phyloP scores from a whole-genome alignment of 1,140 invertebrate species.

The Cotesia vestalis region DNA sequence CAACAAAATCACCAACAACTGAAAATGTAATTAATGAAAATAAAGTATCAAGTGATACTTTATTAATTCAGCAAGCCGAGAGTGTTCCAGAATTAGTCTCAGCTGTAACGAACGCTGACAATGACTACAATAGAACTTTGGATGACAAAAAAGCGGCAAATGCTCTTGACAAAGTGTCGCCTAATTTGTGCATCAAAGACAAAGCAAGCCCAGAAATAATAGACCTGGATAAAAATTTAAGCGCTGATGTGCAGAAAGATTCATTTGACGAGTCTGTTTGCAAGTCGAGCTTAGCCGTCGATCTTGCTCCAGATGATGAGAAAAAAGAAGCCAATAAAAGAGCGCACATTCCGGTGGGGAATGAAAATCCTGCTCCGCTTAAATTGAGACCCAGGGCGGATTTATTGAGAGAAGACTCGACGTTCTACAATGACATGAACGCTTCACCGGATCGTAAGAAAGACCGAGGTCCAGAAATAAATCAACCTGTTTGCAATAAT shows the following conservation, averaged over 20 bases:
- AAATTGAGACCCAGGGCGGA: constrained; percentile 46
- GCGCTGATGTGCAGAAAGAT: not conserved
- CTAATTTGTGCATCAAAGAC: not conserved
- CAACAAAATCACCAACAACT: not conserved
- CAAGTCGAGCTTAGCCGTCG: not conserved
- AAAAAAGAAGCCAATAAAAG: constrained; percentile 50
- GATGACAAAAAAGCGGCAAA: not conserved
- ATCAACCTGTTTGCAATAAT: constrained; percentile 2
- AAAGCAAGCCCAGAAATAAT: not conserved
- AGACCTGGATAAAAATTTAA: not conserved
- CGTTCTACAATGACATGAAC: constrained; percentile 27
- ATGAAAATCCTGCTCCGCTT: constrained; percentile 47
- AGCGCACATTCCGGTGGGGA: constrained; percentile 36
- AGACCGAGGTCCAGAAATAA: not conserved
- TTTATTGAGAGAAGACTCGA: constrained; percentile 9
- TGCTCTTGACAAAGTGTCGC: not conserved
- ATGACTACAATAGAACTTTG: not conserved
- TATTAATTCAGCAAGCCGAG: not conserved
- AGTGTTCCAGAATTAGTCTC: not conserved
- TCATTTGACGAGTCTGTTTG: not conserved
- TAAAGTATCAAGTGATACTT: not conserved
- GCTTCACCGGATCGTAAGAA: not conserved
- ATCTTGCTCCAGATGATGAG: constrained; percentile 26
- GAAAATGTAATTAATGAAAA: constrained; percentile 9
- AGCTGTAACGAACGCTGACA: not conserved